Base-by-base conservation (phyloP, 1,140 invertebrate species). In the Notospermus geniculatus region DNA sequence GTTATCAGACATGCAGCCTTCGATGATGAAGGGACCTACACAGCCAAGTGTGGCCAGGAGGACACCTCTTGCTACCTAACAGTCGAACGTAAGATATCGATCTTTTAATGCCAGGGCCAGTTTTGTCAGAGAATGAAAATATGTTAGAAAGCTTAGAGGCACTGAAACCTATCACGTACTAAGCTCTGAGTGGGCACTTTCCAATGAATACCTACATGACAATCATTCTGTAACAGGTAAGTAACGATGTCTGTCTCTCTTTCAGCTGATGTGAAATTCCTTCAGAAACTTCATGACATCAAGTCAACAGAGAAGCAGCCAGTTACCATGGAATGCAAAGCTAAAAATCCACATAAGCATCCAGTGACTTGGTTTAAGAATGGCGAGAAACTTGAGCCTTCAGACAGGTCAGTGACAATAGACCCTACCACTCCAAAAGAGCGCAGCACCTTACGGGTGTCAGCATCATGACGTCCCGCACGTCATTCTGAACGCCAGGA, bases 221-320 rank as follows among this genome's bases (percentile, higher is more conserved):
- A n/a, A n/a, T n/a, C n/a, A n/a, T n/a, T n/a, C n/a, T n/a, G n/a
- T 59, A 39, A 32, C n/a, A n/a, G n/a, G n/a, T n/a, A n/a, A n/a
- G n/a, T n/a, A n/a, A n/a, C n/a, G 52, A 36, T 61, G 25, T 4
- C 39, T 46, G 58, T 64, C 50, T 66, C 54, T 61, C 53, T 55
- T 73, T 80, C 75, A 95, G 92, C 96, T 83, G 88, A 90, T 69
- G 96, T 97, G 82, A 88, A 91, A 66, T 97, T 98, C 84, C 93
- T 94, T 79, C 97, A 97, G 83, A 96, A 96, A 83, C 86, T 98
- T 4, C 92, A 95, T 77, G 93, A 97, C 79, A 94, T 90, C 1
- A 89, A 89, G 66, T 90, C 87, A 28, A 87, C 95, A 70, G 95
- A 98, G 82, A 87, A 92, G 67, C 91, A 96, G 70, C 92, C 91